These are phyloP conservation scores for Microplitis manilae DNA, from an alignment of 2,888 invertebrate species.

Conservation along the genomic window DNA sequence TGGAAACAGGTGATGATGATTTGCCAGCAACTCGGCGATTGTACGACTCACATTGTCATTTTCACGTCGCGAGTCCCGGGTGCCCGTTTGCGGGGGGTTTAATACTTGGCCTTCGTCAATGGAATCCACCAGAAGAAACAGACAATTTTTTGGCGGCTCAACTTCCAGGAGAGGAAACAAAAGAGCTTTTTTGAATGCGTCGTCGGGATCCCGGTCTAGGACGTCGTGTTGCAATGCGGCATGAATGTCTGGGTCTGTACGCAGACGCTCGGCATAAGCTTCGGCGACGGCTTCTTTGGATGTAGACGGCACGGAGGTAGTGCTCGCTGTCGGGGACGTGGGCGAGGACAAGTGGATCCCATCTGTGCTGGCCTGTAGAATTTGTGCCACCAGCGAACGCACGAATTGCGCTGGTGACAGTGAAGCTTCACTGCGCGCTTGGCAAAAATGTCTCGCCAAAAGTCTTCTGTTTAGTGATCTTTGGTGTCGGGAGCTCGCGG, in stretches of 20 bases:
- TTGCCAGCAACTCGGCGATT: slow-evolving; percentile 87
- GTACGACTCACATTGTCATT: slow-evolving; percentile 74
- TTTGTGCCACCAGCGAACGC: slow-evolving; percentile 86
- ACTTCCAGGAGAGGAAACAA: slow-evolving; percentile 90
- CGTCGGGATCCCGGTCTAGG: slow-evolving; percentile 90
- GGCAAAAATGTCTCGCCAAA: slow-evolving; percentile 90
- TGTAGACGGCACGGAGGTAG: slow-evolving; percentile 73
- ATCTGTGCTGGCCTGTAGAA: slow-evolving; percentile 76
- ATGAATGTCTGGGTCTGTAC: slow-evolving; percentile 86
- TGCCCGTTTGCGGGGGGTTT: slow-evolving; percentile 64
- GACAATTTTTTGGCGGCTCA: slow-evolving; percentile 87
- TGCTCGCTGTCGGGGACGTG: slow-evolving; percentile 65
- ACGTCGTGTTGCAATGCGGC: slow-evolving; percentile 86
- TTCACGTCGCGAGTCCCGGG: slow-evolving; percentile 72
- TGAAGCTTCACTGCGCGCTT: slow-evolving; percentile 88
- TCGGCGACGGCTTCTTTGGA: slow-evolving; percentile 81
- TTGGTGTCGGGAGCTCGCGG: slow-evolving; percentile 80
- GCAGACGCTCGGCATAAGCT: slow-evolving; percentile 84
- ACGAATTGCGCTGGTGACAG: slow-evolving; percentile 90
- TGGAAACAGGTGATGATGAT: slow-evolving; percentile 92
- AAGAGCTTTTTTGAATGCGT: slow-evolving; percentile 90
- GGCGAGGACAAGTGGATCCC: slow-evolving; percentile 62
- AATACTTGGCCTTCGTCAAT: slow-evolving; percentile 83
- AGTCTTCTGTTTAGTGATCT: slow-evolving; percentile 83
- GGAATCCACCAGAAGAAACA: slow-evolving; percentile 91